Conservation (phyloP, 2,797 vertebrate species). For the Karalla daura region DNA sequence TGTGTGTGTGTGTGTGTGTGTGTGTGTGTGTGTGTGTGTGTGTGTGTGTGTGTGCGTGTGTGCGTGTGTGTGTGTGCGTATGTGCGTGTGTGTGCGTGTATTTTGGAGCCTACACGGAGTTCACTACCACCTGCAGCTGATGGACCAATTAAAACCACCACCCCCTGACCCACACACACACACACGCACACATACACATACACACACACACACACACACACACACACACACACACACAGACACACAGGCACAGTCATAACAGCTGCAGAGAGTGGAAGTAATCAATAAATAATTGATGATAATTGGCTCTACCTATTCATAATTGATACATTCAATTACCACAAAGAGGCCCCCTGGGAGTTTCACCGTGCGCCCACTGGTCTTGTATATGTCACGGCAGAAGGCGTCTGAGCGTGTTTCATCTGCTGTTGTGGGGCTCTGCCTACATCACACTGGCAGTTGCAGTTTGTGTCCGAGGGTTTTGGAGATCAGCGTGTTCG, state of each 20-base stretch:
- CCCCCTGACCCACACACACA: conserved; percentile 38
- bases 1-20: too few species aligned
- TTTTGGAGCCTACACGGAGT: conserved; percentile 31
- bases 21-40: too few species aligned
- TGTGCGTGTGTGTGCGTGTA: not conserved
- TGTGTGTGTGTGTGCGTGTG: not conserved
- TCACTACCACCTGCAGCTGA: conserved; percentile 53
- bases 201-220: conserved; percentile 21
- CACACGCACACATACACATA: conserved; percentile 25
- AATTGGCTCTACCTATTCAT: conserved; percentile 75
- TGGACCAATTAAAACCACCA: conserved; percentile 68
- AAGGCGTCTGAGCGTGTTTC: not conserved
- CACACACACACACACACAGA: conserved; percentile 19
- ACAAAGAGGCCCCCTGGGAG: conserved; percentile 53
- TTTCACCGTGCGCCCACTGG: conserved; percentile 3
- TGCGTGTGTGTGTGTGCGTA: not conserved
- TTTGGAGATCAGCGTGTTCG: not conserved
- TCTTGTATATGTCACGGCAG: conserved; percentile 16
- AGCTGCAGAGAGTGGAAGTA: conserved; percentile 67
- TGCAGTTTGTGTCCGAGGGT: not conserved
- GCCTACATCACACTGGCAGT: not conserved
- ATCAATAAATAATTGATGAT: conserved; percentile 71
- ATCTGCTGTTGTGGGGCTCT: conserved; percentile 23
- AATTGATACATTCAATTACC: conserved; percentile 74
- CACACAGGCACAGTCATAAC: conserved; percentile 35